These are phyloP conservation scores for Eugnorisma glareosa DNA, from an alignment of 2,888 invertebrate genomes.

Conservation along the genomic window DNA sequence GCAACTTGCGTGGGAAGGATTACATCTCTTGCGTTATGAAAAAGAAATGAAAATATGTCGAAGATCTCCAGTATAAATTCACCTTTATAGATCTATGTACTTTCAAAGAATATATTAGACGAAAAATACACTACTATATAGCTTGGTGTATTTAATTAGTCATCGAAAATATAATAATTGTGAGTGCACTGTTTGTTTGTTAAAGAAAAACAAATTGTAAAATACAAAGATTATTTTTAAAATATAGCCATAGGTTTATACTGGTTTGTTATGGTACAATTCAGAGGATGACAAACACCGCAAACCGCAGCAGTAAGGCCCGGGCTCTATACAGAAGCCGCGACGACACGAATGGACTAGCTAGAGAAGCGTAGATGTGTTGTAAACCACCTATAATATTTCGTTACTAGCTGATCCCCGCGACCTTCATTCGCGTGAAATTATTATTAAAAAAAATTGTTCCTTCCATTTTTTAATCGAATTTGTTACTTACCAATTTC, in stretches of 20 bases:
- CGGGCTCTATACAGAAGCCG: too few species aligned
- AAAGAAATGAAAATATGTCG: background rate
- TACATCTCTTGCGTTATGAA: background rate
- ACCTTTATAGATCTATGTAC: conserved; percentile 29
- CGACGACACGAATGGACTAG: too few species aligned
- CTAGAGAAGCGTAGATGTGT: too few species aligned
- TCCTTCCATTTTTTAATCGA: too few species aligned
- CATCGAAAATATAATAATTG: conserved; percentile 33
- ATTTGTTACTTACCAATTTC: too few species aligned
- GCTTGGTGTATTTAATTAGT: conserved; percentile 43
- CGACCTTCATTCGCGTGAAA: too few species aligned
- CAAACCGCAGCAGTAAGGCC: background rate
- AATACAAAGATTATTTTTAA: background rate
- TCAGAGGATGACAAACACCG: background rate
- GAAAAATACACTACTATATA: conserved; percentile 42
- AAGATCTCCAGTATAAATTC: background rate
- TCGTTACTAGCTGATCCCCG: too few species aligned
- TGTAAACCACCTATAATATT: too few species aligned
- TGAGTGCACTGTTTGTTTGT: conserved; percentile 38
- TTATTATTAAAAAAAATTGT: too few species aligned
- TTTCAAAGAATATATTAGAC: conserved; percentile 59
- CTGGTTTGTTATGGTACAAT: background rate
- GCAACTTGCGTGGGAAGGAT: background rate
- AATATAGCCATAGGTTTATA: background rate
- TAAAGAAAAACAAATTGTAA: conserved; percentile 5